phyloP scores from a whole-genome alignment of 2,888 invertebrate genomes.

The Cosmia trapezina region DNA sequence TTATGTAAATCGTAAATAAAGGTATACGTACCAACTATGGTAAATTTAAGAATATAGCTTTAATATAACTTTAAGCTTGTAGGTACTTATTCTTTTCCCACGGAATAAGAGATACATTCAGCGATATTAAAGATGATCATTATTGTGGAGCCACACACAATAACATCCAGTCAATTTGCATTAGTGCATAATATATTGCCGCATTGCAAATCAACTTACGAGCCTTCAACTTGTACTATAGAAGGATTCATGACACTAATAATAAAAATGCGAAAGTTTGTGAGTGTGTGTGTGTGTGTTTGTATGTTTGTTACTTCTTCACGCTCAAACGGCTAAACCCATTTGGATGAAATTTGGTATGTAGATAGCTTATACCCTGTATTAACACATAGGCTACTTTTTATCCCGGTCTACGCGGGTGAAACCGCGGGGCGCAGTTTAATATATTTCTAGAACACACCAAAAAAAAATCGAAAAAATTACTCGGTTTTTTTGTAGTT shows the following conservation, averaged over 20 bases:
- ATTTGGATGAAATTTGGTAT: no score
- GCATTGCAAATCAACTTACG: constrained; percentile 50
- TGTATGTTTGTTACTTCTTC: no score
- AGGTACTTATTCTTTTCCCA: constrained; percentile 40
- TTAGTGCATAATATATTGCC: constrained; percentile 46
- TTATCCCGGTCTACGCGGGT: no score
- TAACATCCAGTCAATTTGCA: constrained; percentile 47
- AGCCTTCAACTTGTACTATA: constrained; percentile 12
- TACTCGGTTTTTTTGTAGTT: not conserved
- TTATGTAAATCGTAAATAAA: not conserved
- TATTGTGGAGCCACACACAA: constrained; percentile 46
- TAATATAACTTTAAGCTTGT: constrained; percentile 3
- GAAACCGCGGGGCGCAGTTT: no score
- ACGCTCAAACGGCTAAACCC: no score
- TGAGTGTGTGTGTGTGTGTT: no score
- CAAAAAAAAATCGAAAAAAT: constrained; percentile 1
- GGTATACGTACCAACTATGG: not conserved
- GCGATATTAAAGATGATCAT: constrained; percentile 36
- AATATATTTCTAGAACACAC: not conserved
- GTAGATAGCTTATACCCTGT: no score
- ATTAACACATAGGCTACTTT: no score
- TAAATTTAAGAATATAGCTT: not conserved
- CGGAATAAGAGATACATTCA: constrained; percentile 25
- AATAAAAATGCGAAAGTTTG: no score
- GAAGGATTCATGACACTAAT: constrained; percentile 3